Evolutionary conservation across 2,888 invertebrate genomes (phyloP).

Genomic region (Capitulum mitella): DNA sequence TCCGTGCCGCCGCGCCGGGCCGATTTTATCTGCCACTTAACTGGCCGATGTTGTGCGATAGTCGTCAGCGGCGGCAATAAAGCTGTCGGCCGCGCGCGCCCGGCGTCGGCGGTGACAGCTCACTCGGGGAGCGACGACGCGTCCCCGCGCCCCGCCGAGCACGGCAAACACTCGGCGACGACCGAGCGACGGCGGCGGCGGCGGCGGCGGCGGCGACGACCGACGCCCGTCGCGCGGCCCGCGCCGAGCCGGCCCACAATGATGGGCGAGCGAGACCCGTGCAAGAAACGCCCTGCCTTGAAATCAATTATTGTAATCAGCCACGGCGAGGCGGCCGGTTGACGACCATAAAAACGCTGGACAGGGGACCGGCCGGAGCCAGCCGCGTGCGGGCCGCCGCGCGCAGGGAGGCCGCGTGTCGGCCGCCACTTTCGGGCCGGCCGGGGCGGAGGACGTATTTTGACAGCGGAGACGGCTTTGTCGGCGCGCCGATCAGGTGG

Average conservation of each 20-base stretch:
- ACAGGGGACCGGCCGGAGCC: neutral
- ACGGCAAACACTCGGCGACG: conserved; percentile 7
- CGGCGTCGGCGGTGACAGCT: conserved; percentile 10
- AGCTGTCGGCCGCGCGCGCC: conserved; percentile 8
- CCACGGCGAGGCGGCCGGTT: neutral
- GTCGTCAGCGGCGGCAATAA: conserved; percentile 17
- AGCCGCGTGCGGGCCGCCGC: too few species aligned
- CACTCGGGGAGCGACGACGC: neutral
- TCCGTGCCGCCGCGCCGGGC: neutral
- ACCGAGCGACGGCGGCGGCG: neutral
- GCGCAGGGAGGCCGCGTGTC: too few species aligned
- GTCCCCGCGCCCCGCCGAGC: conserved; percentile 3
- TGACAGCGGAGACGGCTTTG: neutral
- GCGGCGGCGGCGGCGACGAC: neutral
- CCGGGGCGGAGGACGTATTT: neutral
- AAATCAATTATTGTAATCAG: conserved; percentile 21
- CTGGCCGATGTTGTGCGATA: conserved; percentile 22
- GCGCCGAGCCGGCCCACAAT: neutral
- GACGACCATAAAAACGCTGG: neutral
- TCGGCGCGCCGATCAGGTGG: neutral
- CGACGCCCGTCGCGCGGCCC: neutral
- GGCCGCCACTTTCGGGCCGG: neutral
- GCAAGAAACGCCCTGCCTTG: conserved; percentile 4
- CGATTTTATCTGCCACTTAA: conserved; percentile 24
- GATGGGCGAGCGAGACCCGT: neutral